Base-by-base conservation (phyloP, 1,140 invertebrate genomes). In the Kradibia gibbosae region DNA sequence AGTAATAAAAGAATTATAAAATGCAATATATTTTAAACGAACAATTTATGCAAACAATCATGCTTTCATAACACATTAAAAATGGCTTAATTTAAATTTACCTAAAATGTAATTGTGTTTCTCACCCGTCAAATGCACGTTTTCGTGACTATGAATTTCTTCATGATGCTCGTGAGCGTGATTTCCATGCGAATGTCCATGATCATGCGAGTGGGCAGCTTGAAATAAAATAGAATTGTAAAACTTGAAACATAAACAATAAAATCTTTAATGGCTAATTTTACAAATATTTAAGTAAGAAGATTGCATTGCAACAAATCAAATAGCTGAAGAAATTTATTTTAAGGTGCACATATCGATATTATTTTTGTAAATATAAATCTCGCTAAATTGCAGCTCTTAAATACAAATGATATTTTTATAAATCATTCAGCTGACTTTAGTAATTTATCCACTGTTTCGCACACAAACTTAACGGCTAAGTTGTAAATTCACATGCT, bases 141-240 rank as follows among this genome's bases (percentile, higher is more conserved):
- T 31, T 42, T 71, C 81, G 60, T 82, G 76, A 67, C 45, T 62
- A 17, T 82, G 76, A 34, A 34, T 45, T 42, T 71, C 39, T 0
- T 84, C 82, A 15, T 85, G 81, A 11, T 82, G 77, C 57, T 73
- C 83, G 36, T 88, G 80, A 20, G 17, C 60, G 20, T 82, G 75
- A 50, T 73, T 82, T 11, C 73, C 78, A 60, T 86, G 84, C 28
- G 82, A 78, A 57, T 88, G 86, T 28, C 85, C 87, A 36, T 89
- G 88, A 31, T 87, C 86, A 65, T 89, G 88, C 25, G 87, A 85
- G 78, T 91, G 90, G 22, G 90, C 87, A 42, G 89, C 90, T 62
- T 91, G 86, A 31, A 89, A 82, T 39, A 78, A 81, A 78, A 22
- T 3, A 42, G 17, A 42, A 70, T 4, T n/a, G 22, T 70, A 13